A percentile compares a stretch with the other conserved stretches of the same genome.
Evolutionary conservation across 1,140 invertebrate genomes (phyloP).

Genomic region (Drosophila kanapiae): DNA sequence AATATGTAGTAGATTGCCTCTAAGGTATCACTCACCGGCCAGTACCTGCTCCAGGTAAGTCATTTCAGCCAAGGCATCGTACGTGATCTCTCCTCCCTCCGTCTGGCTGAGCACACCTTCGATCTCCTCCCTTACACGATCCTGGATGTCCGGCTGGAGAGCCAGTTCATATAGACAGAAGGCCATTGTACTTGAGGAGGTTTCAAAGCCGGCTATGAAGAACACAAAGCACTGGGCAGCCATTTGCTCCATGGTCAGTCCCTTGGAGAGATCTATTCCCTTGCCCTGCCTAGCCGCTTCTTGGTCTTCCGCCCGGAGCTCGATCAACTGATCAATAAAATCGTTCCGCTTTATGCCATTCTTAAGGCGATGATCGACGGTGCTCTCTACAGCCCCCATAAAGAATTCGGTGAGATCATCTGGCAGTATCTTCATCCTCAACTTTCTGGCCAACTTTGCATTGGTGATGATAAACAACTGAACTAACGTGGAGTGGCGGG

Average conservation of each 20-base stretch:
- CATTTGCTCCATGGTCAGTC: slow-evolving; percentile 74
- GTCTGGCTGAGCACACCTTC: slow-evolving; percentile 44
- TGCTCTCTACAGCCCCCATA: slow-evolving; percentile 72
- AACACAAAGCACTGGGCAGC: slow-evolving; percentile 78
- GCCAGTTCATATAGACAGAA: slow-evolving; percentile 85
- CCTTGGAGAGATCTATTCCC: slow-evolving; percentile 59
- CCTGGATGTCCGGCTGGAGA: slow-evolving; percentile 85
- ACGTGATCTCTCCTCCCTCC: slow-evolving; percentile 62
- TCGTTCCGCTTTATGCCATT: slow-evolving; percentile 82
- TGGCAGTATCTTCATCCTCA: slow-evolving; percentile 59
- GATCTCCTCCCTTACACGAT: slow-evolving; percentile 86
- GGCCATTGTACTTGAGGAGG: slow-evolving; percentile 84
- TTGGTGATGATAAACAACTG: slow-evolving; percentile 59
- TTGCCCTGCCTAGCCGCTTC: slow-evolving; percentile 27
- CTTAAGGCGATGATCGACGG: slow-evolving; percentile 82
- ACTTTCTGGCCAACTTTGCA: slow-evolving; percentile 44
- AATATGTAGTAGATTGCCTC: fast-evolving
- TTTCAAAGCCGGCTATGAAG: slow-evolving; percentile 81
- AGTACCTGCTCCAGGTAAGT: slow-evolving; percentile 77
- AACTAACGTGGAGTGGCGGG: slow-evolving; percentile 42
- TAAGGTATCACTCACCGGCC: slow-evolving; percentile 65
- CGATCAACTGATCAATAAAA: slow-evolving; percentile 84
- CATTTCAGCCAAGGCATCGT: slow-evolving; percentile 79
- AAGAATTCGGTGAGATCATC: slow-evolving; percentile 84
- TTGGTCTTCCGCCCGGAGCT: slow-evolving; percentile 64